Percentiles rank a stretch among this genome's conserved stretches.
These are phyloP conservation scores for Chloroceryle inda DNA, from an alignment of 2,797 vertebrate genomes.

Conservation along the genomic window DNA sequence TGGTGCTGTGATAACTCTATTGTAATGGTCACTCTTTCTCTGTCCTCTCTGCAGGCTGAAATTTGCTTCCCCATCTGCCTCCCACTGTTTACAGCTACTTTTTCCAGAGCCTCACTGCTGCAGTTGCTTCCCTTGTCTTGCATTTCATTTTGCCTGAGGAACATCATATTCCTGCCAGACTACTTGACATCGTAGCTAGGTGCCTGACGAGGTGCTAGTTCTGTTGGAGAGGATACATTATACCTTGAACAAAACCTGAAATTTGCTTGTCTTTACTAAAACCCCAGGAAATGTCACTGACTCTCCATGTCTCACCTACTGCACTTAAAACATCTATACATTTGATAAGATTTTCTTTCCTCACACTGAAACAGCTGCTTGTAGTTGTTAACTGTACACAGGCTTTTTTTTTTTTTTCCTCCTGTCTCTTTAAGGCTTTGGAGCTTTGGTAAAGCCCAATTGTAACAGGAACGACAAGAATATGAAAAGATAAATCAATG, in stretches of 20 bases:
- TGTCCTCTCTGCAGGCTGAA: not conserved
- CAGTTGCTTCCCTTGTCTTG: not conserved
- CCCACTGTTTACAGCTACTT: not conserved
- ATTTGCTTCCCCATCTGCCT: not conserved
- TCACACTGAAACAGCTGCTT: not conserved
- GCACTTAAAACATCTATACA: not conserved
- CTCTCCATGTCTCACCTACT: not conserved
- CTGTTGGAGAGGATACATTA: not conserved
- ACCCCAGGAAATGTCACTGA: not conserved
- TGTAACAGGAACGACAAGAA: not conserved
- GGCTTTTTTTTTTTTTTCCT: rapidly evolving
- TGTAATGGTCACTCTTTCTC: not conserved
- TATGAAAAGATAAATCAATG: not conserved
- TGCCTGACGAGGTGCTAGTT: not conserved
- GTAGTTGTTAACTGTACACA: not conserved
- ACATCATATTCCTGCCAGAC: not conserved
- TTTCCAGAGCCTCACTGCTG: not conserved
- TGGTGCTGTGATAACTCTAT: not conserved
- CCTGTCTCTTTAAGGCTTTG: not conserved
- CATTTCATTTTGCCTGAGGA: not conserved
- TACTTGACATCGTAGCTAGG: not conserved
- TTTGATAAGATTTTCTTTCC: not conserved
- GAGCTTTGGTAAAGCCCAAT: not conserved
- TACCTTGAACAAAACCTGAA: not conserved
- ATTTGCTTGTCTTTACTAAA: not conserved